Evolutionary conservation across 37 sponge, comb jelly and placozoan genomes (phyloP).

Genomic region (Bolinopsis microptera): DNA sequence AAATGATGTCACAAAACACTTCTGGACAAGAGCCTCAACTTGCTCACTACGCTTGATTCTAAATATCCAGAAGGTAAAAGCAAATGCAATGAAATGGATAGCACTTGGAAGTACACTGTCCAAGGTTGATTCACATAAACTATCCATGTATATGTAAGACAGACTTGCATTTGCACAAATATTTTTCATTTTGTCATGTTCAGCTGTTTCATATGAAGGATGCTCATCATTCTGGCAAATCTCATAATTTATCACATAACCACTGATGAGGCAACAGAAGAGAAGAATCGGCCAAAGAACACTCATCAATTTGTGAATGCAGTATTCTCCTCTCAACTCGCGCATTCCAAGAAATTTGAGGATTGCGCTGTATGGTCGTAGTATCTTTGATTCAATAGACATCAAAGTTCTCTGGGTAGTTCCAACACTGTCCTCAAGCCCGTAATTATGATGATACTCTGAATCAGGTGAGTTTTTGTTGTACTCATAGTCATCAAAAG

Average conservation of each 20-base stretch:
- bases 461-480: slow-evolving; percentile 12
- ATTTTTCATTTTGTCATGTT: slow-evolving; percentile 10
- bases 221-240: slow-evolving; percentile 37
- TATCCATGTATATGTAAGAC: slow-evolving; percentile 60
- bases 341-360: slow-evolving; percentile 64
- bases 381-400: slow-evolving; percentile 43
- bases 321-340: slow-evolving; percentile 34
- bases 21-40: slow-evolving; percentile 48
- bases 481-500: slow-evolving; percentile 38
- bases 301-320: slow-evolving; percentile 13
- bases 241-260: slow-evolving; percentile 54
- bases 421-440: slow-evolving; percentile 1
- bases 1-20: slow-evolving; percentile 53
- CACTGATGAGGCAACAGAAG: slow-evolving; percentile 8
- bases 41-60: slow-evolving; percentile 50
- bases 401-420: not conserved
- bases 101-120: slow-evolving; percentile 28
- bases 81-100: slow-evolving; percentile 41
- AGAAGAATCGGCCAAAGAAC: slow-evolving; percentile 33
- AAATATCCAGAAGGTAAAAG: slow-evolving; percentile 56
- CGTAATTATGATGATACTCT: not conserved
- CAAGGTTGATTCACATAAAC: slow-evolving; percentile 33
- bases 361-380: slow-evolving; percentile 50
- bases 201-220: not conserved
- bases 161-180: slow-evolving; percentile 36